These are phyloP conservation scores for Colletes latitarsis DNA, from an alignment of 1,140 invertebrate genomes.

Conservation along the genomic window DNA sequence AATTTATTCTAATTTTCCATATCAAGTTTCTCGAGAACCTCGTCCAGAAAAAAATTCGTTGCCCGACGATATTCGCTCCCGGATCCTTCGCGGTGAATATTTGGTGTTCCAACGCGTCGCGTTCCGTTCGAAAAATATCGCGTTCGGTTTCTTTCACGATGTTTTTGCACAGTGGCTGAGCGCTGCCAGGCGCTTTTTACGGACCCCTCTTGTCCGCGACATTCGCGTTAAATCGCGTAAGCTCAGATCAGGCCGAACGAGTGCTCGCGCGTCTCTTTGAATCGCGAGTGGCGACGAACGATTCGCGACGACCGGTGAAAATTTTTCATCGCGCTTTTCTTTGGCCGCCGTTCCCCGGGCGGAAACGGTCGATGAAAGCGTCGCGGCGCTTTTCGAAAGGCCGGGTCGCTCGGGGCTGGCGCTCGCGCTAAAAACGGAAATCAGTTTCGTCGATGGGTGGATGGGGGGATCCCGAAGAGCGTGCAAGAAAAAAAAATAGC, in stretches of 20 bases:
- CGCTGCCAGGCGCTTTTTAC: not conserved
- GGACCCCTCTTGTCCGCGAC: not conserved
- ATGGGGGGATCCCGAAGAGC: too few species aligned
- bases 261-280: slow-evolving; percentile 10
- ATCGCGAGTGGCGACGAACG: not conserved
- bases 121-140: not conserved
- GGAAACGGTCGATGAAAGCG: slow-evolving; percentile 36
- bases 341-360: not conserved
- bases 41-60: too few species aligned
- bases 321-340: slow-evolving; percentile 13
- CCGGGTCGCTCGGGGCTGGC: not conserved
- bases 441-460: not conserved
- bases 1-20: too few species aligned
- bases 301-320: slow-evolving; percentile 23
- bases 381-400: slow-evolving; percentile 29
- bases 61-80: too few species aligned
- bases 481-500: slow-evolving; percentile 12
- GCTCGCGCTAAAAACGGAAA: not conserved
- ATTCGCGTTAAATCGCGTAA: slow-evolving; percentile 22
- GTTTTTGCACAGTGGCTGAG: not conserved
- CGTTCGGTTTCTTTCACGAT: not conserved
- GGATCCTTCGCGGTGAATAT: not conserved
- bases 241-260: slow-evolving; percentile 1
- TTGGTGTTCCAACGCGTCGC: too few species aligned
- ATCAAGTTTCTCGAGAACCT: too few species aligned